phyloP scores from a whole-genome alignment of 2,113 vertebrate species.

The Albula goreensis region DNA sequence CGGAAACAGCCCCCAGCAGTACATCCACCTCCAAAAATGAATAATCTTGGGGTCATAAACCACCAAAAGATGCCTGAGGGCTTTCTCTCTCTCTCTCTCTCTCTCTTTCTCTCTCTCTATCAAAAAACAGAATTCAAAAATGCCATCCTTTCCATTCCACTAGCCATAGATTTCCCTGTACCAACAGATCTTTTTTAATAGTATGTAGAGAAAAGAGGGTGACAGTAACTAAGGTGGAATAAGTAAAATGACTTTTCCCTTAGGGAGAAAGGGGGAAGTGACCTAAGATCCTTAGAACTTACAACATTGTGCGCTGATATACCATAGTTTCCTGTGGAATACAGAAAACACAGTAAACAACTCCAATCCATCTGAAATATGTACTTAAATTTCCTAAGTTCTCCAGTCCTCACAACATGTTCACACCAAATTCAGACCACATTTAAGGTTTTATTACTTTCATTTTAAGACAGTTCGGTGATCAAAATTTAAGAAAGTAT shows the following conservation, averaged over 20 bases:
- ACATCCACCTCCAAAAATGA: constrained; percentile 67
- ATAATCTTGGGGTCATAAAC: constrained; percentile 79
- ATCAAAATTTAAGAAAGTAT: background rate
- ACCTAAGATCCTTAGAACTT: constrained; percentile 61
- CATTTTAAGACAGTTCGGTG: no score
- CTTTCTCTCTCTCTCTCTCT: constrained; percentile 30
- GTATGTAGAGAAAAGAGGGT: constrained; percentile 68
- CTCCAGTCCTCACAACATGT: background rate
- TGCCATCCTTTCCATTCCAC: constrained; percentile 65
- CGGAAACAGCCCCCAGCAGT: constrained; percentile 67
- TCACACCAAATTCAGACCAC: background rate
- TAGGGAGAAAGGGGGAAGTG: constrained; percentile 50
- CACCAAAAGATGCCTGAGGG: constrained; percentile 60
- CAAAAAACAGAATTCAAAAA: constrained; percentile 63
- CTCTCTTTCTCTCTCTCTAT: background rate
- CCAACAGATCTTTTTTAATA: constrained; percentile 71
- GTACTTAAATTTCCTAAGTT: background rate
- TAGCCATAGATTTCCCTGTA: constrained; percentile 60
- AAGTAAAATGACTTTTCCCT: constrained; percentile 56
- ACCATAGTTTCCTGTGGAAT: background rate
- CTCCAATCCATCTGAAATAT: background rate
- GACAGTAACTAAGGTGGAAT: constrained; percentile 63
- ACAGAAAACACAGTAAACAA: background rate
- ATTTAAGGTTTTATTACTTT: background rate
- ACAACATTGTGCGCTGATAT: background rate